A percentile compares a stretch with the other conserved stretches of the same genome.
Evolutionary conservation across 1,140 invertebrate species (phyloP).

Genomic region (Rhopalosiphum padi): DNA sequence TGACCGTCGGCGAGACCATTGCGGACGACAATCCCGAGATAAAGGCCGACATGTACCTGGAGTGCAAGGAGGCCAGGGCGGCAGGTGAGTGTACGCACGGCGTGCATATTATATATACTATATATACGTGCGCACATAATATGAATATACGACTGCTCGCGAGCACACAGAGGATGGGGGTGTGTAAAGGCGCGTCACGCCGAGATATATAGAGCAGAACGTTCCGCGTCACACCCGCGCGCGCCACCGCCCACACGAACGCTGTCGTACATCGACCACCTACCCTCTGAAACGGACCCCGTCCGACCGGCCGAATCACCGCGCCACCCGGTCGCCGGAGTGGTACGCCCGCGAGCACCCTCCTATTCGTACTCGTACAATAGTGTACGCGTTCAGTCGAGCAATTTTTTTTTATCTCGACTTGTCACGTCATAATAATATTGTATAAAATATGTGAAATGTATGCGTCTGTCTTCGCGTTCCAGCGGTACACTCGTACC

Average conservation of each 20-base stretch:
- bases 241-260: background rate
- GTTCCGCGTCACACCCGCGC: background rate
- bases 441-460: background rate
- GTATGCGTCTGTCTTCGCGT: no score
- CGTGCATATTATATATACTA: background rate
- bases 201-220: background rate
- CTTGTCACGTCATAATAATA: slow-evolving; percentile 8
- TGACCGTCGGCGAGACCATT: slow-evolving; percentile 96
- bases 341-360: background rate
- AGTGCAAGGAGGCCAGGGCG: slow-evolving; percentile 93
- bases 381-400: background rate
- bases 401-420: slow-evolving; percentile 11
- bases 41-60: slow-evolving; percentile 89
- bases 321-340: background rate
- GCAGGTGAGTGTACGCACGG: slow-evolving; percentile 73
- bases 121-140: background rate
- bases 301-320: background rate
- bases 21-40: slow-evolving; percentile 98
- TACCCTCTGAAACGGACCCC: background rate
- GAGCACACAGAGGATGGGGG: background rate
- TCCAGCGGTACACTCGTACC: background rate
- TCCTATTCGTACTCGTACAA: background rate
- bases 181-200: background rate
- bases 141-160: background rate
- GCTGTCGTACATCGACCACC: background rate